Evolutionary conservation across 2,888 invertebrate species (phyloP).

Genomic region (Philhelius pedissequus): DNA sequence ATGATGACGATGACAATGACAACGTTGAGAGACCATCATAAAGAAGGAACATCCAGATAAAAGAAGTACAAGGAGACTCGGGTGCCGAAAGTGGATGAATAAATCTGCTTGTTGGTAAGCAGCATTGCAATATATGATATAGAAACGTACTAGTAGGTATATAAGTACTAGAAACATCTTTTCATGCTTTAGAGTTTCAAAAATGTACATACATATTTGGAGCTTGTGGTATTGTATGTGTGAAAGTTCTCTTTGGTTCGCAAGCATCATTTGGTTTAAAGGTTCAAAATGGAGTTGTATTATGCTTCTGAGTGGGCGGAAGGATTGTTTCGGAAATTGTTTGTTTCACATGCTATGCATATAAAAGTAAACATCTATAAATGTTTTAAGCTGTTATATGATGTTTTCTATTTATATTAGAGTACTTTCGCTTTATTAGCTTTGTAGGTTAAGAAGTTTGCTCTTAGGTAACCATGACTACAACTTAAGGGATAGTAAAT

Average conservation of each 20-base stretch:
- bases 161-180: slow-evolving; percentile 5
- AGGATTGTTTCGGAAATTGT: neutral
- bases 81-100: slow-evolving; percentile 8
- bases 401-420: neutral
- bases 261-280: neutral
- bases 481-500: too few relatives aligned
- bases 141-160: too few relatives aligned
- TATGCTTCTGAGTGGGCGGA: too few relatives aligned
- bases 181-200: neutral
- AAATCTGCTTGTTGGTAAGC: slow-evolving; percentile 36
- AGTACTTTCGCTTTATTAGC: too few relatives aligned
- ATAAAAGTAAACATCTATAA: neutral
- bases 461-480: too few relatives aligned
- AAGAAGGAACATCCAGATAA: neutral
- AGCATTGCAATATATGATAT: neutral
- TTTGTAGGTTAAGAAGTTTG: too few relatives aligned
- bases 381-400: neutral
- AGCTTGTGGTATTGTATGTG: slow-evolving; percentile 11
- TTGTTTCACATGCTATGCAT: neutral
- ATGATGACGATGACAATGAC: neutral
- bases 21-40: neutral
- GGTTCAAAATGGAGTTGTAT: too few relatives aligned
- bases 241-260: neutral
- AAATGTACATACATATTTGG: neutral
- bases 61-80: neutral